These are phyloP conservation scores for Drosophila sechellia DNA, from an alignment of 1,140 invertebrate species.

Conservation along the genomic window DNA sequence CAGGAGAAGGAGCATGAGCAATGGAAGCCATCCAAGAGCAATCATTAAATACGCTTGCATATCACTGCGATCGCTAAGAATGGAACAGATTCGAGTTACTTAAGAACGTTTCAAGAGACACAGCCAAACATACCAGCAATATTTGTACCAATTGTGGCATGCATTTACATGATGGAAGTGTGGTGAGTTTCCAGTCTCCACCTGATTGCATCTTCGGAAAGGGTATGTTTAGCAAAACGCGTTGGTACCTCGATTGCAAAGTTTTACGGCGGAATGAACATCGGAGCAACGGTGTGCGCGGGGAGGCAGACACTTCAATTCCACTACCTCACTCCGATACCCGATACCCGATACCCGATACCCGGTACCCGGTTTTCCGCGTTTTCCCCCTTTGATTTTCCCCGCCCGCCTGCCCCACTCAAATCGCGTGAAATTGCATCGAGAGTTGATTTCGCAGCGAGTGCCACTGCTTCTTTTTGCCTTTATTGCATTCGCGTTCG, in stretches of 20 bases:
- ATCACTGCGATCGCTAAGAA: neutral
- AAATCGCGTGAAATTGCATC: conserved; percentile 58
- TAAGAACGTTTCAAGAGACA: too few species aligned
- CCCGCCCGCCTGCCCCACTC: neutral
- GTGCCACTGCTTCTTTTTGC: conserved; percentile 24
- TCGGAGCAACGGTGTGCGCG: conserved; percentile 19
- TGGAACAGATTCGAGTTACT: neutral
- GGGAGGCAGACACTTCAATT: conserved; percentile 47
- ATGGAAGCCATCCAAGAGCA: neutral
- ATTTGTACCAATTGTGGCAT: neutral
- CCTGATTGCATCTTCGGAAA: neutral
- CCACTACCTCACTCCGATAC: conserved; percentile 17
- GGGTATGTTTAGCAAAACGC: conserved; percentile 3
- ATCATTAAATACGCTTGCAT: neutral
- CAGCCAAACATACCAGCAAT: neutral
- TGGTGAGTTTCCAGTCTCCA: too few species aligned
- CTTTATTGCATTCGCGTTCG: conserved; percentile 71
- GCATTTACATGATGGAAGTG: neutral
- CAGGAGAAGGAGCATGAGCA: neutral
- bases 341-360: neutral
- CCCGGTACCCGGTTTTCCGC: neutral
- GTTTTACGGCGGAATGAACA: conserved; percentile 43
- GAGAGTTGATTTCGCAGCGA: conserved; percentile 60
- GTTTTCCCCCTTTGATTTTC: neutral
- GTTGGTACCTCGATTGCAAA: conserved; percentile 34